Base-by-base conservation (phyloP, 2,797 vertebrate genomes). In the Halcyon chelicuti region DNA sequence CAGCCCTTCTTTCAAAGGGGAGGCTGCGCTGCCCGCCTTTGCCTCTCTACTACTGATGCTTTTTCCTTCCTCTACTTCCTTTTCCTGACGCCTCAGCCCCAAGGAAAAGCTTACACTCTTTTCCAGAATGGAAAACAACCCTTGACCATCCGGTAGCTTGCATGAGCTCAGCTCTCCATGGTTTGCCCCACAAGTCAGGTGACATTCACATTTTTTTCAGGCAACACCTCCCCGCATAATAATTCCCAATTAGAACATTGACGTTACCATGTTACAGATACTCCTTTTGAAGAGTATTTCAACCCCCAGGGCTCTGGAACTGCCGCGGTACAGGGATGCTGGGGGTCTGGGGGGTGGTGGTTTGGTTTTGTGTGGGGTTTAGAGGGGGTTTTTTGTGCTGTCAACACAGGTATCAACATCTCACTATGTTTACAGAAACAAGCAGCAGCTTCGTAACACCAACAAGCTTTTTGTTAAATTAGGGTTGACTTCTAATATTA, bases 161-260 rank as follows among this genome's bases (percentile, higher is more conserved):
- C 71, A 61, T 94, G 63, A 92, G 44, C 71, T 82, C 51, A 84
- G 31, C 23, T 76, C 65, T 39, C 71, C 42, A 68, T 73, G n/a
- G 57, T 37, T 49, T 87, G 60, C 71, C 57, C 70, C 16, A 54
- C 5, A 29, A 52, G 51, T 52, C 51, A 52, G 26, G 51, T 26
- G 29, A 28, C 26, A 28, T 10, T 51, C 44, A 46, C 20, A 46
- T 46, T 22, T 46, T 44, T 46, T 46, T 51, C 49, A 16, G 26
- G 26, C 26, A 51, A 6, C 26, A 29, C 49, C 9, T 20, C 12
- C 7, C 7, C 42, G n/a, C 28, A 37, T 5, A 75, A 47, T 3
- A 6, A 58, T 29, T 84, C 60, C 70, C 6, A 54, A 37, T 14
- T 54, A 7, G 12, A 80, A n/a, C 44, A 61, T 2, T 68, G n/a